A percentile compares a stretch with the other conserved stretches of the same genome.
These are phyloP conservation scores for Malurus leucopterus DNA, from an alignment of 2,797 vertebrate genomes.

Conservation along the genomic window DNA sequence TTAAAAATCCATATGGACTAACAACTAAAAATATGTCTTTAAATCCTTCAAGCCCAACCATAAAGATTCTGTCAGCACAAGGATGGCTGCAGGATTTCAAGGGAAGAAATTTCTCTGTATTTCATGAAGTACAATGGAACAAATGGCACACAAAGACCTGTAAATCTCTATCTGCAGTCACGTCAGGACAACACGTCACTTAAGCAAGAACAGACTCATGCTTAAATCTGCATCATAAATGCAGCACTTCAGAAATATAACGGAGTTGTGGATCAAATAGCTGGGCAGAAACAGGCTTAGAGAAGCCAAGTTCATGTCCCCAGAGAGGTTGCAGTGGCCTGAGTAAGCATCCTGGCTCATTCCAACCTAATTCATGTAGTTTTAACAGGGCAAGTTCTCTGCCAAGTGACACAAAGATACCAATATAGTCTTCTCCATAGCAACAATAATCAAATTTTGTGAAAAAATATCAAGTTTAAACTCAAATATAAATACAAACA, in stretches of 20 bases:
- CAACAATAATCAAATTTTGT: not conserved
- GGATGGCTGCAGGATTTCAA: not conserved
- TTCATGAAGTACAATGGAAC: not conserved
- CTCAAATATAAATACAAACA: not conserved
- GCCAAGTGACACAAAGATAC: not conserved
- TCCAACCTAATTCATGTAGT: not conserved
- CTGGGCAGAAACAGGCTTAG: not conserved
- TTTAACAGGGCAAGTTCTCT: not conserved
- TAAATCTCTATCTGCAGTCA: not conserved
- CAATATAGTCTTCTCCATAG: not conserved
- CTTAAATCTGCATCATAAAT: not conserved
- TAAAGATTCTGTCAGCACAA: not conserved
- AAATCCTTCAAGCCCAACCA: not conserved
- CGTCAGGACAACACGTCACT: not conserved
- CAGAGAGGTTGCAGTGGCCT: not conserved
- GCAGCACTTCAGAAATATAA: not conserved
- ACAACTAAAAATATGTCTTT: not conserved
- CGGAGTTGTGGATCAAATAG: not conserved
- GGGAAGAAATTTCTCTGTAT: not conserved
- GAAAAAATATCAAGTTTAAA: not conserved
- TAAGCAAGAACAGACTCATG: not conserved
- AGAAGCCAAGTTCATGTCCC: not conserved
- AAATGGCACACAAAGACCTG: not conserved
- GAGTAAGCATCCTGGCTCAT: not conserved
- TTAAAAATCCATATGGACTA: not conserved